Percentiles rank a stretch among this genome's conserved stretches.
phyloP scores from a whole-genome alignment of 2,888 invertebrate species.

The Pristionchus maxplancki region DNA sequence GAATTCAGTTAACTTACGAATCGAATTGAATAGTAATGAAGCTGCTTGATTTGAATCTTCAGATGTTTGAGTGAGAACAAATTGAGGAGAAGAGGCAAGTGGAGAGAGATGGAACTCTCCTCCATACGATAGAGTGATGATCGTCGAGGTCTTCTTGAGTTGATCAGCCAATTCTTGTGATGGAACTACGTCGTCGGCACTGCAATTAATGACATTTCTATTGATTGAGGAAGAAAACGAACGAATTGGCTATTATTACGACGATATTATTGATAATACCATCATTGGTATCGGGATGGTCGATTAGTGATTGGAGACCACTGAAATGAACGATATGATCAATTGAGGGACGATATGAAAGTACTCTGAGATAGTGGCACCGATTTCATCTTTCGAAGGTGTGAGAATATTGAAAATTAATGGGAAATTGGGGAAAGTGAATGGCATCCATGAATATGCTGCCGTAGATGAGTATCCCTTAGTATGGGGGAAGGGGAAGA shows the following conservation, averaged over 20 bases:
- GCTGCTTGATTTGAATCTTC: slow-evolving; percentile 9
- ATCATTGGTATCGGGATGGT: neutral
- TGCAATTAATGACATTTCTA: neutral
- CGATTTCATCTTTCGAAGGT: neutral
- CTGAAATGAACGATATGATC: neutral
- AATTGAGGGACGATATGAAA: neutral
- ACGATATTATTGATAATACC: neutral
- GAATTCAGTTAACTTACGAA: neutral
- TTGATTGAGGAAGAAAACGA: neutral
- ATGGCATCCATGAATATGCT: neutral
- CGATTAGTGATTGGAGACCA: slow-evolving; percentile 20
- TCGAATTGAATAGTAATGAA: neutral
- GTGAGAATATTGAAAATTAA: neutral
- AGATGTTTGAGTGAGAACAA: neutral
- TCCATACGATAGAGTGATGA: neutral
- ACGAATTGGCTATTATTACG: slow-evolving; percentile 36
- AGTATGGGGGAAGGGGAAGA: neutral
- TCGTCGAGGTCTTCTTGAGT: neutral
- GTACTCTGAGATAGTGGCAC: neutral
- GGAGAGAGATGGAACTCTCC: slow-evolving; percentile 37
- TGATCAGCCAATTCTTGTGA: neutral
- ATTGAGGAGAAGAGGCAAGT: slow-evolving; percentile 23
- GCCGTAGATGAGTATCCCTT: neutral
- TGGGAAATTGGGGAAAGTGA: neutral
- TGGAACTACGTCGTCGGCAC: neutral